A percentile compares a stretch with the other conserved stretches of the same genome.
These are phyloP conservation scores for Mycteria americana DNA, from an alignment of 2,797 vertebrate genomes.

Conservation along the genomic window DNA sequence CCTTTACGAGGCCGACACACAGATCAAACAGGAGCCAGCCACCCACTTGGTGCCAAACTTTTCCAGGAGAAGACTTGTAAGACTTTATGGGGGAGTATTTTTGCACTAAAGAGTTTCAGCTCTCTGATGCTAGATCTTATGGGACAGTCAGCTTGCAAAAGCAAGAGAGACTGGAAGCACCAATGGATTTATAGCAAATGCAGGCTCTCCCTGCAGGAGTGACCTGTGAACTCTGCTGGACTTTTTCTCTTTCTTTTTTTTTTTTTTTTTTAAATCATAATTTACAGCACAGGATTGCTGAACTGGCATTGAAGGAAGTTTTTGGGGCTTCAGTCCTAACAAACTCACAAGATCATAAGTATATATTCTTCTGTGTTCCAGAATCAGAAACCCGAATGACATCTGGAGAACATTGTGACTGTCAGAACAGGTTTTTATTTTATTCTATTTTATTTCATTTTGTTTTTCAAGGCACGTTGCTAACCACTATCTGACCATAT, in stretches of 20 bases:
- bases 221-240: constrained; percentile 20
- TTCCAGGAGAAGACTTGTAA: constrained; percentile 15
- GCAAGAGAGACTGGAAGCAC: background rate
- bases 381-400: background rate
- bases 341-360: background rate
- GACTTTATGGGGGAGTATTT: background rate
- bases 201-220: background rate
- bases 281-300: constrained; percentile 45
- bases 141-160: background rate
- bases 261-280: background rate
- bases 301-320: background rate
- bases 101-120: constrained; percentile 67
- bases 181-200: background rate
- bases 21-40: constrained; percentile 19
- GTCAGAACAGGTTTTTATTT: background rate
- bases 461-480: constrained; percentile 13
- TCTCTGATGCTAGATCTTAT: constrained; percentile 30
- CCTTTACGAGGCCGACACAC: background rate
- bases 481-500: constrained; percentile 70
- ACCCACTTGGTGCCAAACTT: constrained; percentile 73
- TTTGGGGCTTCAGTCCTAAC: constrained; percentile 5
- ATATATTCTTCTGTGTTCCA: background rate
- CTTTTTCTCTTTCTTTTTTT: background rate
- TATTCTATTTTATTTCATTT: background rate
- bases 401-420: background rate